Base-by-base conservation (phyloP, 2,113 vertebrate species). In the Hystrix cristata region DNA sequence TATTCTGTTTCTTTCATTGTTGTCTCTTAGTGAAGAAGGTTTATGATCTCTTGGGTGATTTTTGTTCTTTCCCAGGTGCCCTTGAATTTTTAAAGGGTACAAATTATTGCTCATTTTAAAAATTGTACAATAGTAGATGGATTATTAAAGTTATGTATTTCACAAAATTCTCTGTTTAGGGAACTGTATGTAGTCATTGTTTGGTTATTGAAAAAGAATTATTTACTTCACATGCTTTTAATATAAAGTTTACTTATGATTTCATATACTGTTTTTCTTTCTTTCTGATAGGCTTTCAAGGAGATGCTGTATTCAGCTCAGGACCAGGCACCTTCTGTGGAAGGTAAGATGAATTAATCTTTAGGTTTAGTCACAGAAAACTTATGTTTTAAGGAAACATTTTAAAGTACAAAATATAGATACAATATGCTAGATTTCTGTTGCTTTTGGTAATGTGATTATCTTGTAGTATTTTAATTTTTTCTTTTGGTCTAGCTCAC, bases 251-350 rank as follows among this genome's bases (percentile, higher is more conserved):
- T 91, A 80, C 23, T 96, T 72, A 94, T 59, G 0, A 85, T 80
- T 96, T 97, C 51, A 87, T 95, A 10, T 93, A 48, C 97, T 93
- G 87, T 87, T 84, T 97, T 88, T 97, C 23, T 80, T 90, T 98
- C 86, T 98, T 78, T 97, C 51, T 86, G 92, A 72, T 97, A 99
- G 99, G 99, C 99, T 94, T 99, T 99, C 98, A 99, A 99, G 98
- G 99, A 99, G 97, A 99, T 99, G 99, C 98, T 99, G 74, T 99
- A 99, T 98, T 99, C 99, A 34, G 99, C 99, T 98, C 99, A 99
- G 98, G 99, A 99, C 98, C 99, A 99, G 98, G 99, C 99, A 91
- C 99, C 99, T 62, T 99, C 99, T 98, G 99, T 99, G 98, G 99
- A 99, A 99, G 99, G 99, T 99, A 99, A 99, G 98, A 80, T 93